Conservation (phyloP, 2,797 vertebrate species). For the Chiloscyllium punctatum region DNA sequence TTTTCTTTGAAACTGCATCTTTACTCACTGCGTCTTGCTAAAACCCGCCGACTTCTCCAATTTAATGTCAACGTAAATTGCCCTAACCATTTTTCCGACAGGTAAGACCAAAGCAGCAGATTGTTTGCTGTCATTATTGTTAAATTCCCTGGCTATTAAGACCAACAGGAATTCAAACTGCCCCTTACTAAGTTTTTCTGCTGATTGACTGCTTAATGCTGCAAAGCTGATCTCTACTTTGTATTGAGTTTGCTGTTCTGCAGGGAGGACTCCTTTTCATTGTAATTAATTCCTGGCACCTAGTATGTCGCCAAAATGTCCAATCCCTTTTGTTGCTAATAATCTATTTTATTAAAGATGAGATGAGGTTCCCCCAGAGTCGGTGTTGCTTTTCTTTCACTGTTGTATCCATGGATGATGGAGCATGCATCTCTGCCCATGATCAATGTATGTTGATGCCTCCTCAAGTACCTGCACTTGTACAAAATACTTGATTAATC, state of each 20-base stretch:
- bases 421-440: not conserved
- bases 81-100: not conserved
- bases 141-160: not conserved
- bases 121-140: not conserved
- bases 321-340: not conserved
- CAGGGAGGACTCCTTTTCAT: not conserved
- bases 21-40: not conserved
- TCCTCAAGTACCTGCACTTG: slow-evolving; percentile 9
- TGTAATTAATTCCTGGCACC: not conserved
- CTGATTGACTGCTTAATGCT: not conserved
- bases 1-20: not conserved
- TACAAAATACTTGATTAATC: slow-evolving; percentile 1
- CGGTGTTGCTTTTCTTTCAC: not conserved
- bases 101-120: not conserved
- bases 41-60: not conserved
- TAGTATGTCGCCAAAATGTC: not conserved
- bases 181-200: not conserved
- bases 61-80: not conserved
- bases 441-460: not conserved
- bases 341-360: not conserved
- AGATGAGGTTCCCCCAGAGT: not conserved
- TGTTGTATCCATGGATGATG: not conserved
- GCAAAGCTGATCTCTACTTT: not conserved
- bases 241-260: not conserved
- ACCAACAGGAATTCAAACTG: not conserved